A percentile compares a stretch with the other conserved stretches of the same genome.
phyloP scores from a whole-genome alignment of 2,113 vertebrate genomes.

The Calidris pygmaea region DNA sequence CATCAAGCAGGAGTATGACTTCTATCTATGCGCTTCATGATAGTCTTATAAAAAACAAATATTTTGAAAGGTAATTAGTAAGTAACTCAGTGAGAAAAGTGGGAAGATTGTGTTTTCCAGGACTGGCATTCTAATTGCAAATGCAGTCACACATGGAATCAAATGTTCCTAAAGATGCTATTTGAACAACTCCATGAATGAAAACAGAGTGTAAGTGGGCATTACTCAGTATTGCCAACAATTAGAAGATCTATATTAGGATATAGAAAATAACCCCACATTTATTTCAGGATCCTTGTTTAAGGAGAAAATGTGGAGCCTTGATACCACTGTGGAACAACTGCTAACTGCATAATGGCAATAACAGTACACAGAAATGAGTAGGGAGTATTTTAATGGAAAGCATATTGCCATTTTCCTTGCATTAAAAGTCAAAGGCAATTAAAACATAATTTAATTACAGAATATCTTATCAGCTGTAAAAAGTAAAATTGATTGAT shows the following conservation, averaged over 20 bases:
- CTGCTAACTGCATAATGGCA: neutral
- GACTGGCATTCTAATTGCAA: neutral
- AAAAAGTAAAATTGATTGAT: conserved; percentile 72
- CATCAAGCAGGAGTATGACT: neutral
- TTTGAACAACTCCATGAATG: conserved; percentile 1
- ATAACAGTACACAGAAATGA: neutral
- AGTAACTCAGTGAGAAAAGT: neutral
- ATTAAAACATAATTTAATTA: conserved; percentile 78
- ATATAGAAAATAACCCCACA: neutral
- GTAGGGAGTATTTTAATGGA: neutral
- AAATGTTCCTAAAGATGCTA: conserved; percentile 15
- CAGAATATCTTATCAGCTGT: conserved; percentile 67
- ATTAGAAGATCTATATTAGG: neutral
- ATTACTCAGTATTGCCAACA: conserved; percentile 2
- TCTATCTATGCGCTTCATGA: neutral
- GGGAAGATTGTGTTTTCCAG: neutral
- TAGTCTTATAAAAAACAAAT: neutral
- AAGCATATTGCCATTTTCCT: conserved; percentile 64
- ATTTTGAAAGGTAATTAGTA: conserved; percentile 4
- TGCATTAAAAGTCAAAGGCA: conserved; percentile 69
- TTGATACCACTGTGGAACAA: neutral
- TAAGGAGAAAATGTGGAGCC: neutral
- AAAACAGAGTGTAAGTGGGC: neutral
- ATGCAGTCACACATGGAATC: conserved; percentile 6
- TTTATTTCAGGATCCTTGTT: neutral